Conservation (phyloP, 2,113 vertebrate species). For the Paralichthys olivaceus region DNA sequence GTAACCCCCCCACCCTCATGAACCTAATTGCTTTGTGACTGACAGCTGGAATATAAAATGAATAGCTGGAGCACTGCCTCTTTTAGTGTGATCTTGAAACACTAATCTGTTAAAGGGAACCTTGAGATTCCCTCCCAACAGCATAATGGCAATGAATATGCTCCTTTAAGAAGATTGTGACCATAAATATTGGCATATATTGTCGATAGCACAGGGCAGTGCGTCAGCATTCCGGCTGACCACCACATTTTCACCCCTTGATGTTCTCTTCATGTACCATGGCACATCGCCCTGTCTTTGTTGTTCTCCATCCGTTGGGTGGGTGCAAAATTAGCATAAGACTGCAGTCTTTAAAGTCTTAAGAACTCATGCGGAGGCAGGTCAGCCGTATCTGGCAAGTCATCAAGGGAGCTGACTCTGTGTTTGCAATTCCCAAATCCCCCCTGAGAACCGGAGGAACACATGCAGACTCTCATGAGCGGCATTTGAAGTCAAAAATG, state of each 20-base stretch:
- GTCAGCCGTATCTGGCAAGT: conserved; percentile 60
- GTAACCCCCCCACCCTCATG: conserved; percentile 16
- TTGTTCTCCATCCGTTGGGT: conserved; percentile 35
- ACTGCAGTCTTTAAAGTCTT: conserved; percentile 56
- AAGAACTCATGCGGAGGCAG: conserved; percentile 40
- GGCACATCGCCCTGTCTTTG: conserved; percentile 36
- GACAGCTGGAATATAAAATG: conserved; percentile 62
- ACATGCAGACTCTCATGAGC: conserved; percentile 5
- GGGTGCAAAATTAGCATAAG: conserved; percentile 58
- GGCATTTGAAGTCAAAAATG: conserved; percentile 36
- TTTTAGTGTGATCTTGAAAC: conserved; percentile 42
- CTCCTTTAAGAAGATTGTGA: conserved; percentile 5
- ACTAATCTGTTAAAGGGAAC: conserved; percentile 46
- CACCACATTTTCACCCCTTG: conserved; percentile 23
- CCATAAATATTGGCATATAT: conserved; percentile 28
- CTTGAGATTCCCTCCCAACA: conserved; percentile 35
- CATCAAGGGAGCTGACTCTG: conserved; percentile 55
- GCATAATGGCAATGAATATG: conserved; percentile 11
- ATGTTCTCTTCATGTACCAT: conserved; percentile 31
- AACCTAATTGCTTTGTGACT: conserved; percentile 60
- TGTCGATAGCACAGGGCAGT: background rate
- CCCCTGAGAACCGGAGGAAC: conserved; percentile 2
- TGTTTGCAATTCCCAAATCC: conserved; percentile 53
- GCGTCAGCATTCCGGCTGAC: background rate
- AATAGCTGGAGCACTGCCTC: conserved; percentile 25